A percentile compares a stretch with the other conserved stretches of the same genome.
Evolutionary conservation across 2,113 vertebrate species (phyloP).

Genomic region (Piprites chloris): DNA sequence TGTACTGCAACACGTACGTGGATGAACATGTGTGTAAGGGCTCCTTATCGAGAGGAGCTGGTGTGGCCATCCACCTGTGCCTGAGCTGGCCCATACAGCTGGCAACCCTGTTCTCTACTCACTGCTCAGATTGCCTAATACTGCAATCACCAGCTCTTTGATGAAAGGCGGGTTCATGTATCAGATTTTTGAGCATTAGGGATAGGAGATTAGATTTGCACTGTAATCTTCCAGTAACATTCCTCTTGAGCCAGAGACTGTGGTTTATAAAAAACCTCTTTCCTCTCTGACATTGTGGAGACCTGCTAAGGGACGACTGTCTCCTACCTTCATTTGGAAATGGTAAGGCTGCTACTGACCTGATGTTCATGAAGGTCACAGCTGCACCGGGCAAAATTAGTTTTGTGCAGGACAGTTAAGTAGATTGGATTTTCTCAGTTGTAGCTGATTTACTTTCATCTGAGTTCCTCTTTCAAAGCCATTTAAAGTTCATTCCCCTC

Average conservation of each 20-base stretch:
- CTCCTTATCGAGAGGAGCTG: neutral
- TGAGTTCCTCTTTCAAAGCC: neutral
- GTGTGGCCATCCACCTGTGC: neutral
- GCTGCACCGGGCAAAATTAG: slow-evolving; percentile 48
- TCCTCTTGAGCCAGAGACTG: neutral
- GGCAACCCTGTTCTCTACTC: neutral
- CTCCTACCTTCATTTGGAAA: slow-evolving; percentile 26
- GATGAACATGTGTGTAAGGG: neutral
- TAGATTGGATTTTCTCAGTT: slow-evolving; percentile 55
- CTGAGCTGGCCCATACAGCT: neutral
- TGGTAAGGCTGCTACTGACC: slow-evolving; percentile 13
- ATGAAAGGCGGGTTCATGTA: neutral
- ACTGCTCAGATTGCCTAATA: neutral
- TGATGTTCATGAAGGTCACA: slow-evolving; percentile 33
- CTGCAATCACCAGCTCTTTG: neutral
- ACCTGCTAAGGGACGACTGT: neutral
- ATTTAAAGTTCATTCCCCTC: slow-evolving; percentile 25
- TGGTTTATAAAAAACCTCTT: slow-evolving; percentile 17
- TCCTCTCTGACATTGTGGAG: slow-evolving; percentile 3
- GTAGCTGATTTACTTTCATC: slow-evolving; percentile 52
- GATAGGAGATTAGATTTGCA: slow-evolving; percentile 34
- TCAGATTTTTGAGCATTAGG: slow-evolving; percentile 9
- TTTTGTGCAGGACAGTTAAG: slow-evolving; percentile 45
- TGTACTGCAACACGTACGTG: neutral
- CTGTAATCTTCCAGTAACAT: slow-evolving; percentile 36